These are phyloP conservation scores for Misgurnus anguillicaudatus DNA, from an alignment of 2,113 vertebrate species.

Conservation along the genomic window DNA sequence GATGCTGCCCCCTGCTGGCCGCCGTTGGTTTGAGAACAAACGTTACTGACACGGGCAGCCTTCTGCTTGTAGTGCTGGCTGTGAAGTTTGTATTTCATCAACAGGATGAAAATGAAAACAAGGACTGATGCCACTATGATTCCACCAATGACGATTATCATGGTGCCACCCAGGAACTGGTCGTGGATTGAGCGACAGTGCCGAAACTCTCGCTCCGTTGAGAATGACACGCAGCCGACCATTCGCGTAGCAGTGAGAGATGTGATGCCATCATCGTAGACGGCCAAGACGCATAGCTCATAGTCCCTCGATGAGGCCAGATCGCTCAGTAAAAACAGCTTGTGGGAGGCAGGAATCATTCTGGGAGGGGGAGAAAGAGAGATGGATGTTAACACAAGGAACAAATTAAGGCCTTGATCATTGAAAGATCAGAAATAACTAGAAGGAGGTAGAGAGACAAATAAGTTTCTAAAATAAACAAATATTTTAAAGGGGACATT, in stretches of 20 bases:
- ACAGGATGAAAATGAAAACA: slow-evolving; percentile 85
- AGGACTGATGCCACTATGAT: slow-evolving; percentile 84
- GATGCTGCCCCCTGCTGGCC: slow-evolving; percentile 71
- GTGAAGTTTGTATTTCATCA: slow-evolving; percentile 85
- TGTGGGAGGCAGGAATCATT: slow-evolving; percentile 80
- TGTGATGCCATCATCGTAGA: slow-evolving; percentile 80
- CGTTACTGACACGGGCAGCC: slow-evolving; percentile 67
- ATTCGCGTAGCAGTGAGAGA: slow-evolving; percentile 77
- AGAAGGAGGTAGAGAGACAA: no score
- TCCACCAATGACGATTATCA: slow-evolving; percentile 85
- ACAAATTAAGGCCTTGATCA: background rate
- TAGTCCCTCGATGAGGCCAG: slow-evolving; percentile 79
- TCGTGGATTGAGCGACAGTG: slow-evolving; percentile 80
- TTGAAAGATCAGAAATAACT: background rate
- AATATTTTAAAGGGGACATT: no score
- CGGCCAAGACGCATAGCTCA: slow-evolving; percentile 80
- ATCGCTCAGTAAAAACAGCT: slow-evolving; percentile 77
- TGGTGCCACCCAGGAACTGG: slow-evolving; percentile 83
- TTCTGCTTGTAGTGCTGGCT: slow-evolving; percentile 81
- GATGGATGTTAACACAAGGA: background rate
- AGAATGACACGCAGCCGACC: slow-evolving; percentile 80
- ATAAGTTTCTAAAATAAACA: no score
- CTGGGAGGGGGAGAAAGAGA: slow-evolving; percentile 56
- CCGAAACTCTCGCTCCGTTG: slow-evolving; percentile 75
- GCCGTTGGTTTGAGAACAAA: slow-evolving; percentile 77